Base-by-base conservation (phyloP, 2,113 vertebrate genomes). In the Dendrocopos noguchii region DNA sequence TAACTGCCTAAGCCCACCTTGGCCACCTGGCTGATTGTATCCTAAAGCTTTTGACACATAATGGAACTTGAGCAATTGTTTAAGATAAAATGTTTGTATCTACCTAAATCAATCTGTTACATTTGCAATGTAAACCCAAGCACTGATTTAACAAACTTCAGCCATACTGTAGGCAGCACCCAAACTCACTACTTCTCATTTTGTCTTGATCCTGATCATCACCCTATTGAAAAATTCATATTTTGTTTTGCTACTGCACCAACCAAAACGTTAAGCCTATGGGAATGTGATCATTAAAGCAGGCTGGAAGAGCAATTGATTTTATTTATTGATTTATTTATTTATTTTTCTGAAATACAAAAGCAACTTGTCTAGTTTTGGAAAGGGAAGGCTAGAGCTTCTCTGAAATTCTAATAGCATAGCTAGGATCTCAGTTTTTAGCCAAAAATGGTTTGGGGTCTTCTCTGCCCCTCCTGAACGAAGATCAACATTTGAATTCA, bases 31-130 rank as follows among this genome's bases (percentile, higher is more conserved):
- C 60, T 90, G 46, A 80, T 53, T 56, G 27, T 34, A 59, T 82
- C 27, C n/a, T 52, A 82, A 89, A 79, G 33, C 13, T 70, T 29
- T 27, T 87, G 75, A 84, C 76, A 76, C 0, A 0, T 46, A 46
- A 92, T 39, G 0, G 1, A 72, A 21, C 3, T 72, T 1, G 2
- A 80, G 28, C 4, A 83, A 36, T 50, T 84, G 9, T 76, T 96
- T 82, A 42, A 87, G 84, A 77, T 70, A 2, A 15, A 46, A 64
- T 60, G 8, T 56, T 55, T 33, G 77, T 42, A 93, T 31, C 56
- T 34, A 47, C 36, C 36, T 94, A 93, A 87, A 78, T 78, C 60
- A 83, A 70, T 24, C 27, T 76, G n/a, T n/a, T 89, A 57, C 92
- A 83, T 87, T 74, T 83, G 52, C n/a, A 28, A 9, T 88, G 36